Base-by-base conservation (phyloP, 2,888 invertebrate genomes). In the Rotaria magnacalcarata region DNA sequence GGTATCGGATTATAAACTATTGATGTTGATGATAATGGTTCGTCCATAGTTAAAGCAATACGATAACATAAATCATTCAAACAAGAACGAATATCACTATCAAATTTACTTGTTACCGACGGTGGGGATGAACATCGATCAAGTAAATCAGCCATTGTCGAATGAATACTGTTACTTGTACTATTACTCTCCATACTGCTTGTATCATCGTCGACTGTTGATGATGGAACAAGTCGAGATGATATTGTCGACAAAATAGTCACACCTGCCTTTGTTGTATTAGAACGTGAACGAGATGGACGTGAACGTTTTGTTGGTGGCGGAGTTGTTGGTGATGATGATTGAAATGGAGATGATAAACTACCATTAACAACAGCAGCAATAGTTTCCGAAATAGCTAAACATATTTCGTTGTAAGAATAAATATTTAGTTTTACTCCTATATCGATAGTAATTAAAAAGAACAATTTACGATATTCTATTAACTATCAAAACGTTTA, bases 161-260 rank as follows among this genome's bases (percentile, higher is more conserved):
- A 80, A 19, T 80, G 80, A 80, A 80, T 80, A 86, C 74, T 58
- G 84, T 84, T 52, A 50, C 54, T 50, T 54, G 50, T 47, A 84
- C 84, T 52, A 84, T 27, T 50, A 43, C 67, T 85, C n/a, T 85
- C 85, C n/a, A 58, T 84, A 41, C 60, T 85, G 27, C 27, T 85
- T 14, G 54, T 56, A 43, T 47, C 43, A 34, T 67, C 67, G n/a
- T 84, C 60, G 16, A 85, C 60, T 19, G 85, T 84, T 24, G 41
- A 41, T 41, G 56, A 56, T 50, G 84, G 85, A 58, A 85, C 56
- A 34, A 60, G 47, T n/a, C 84, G 84, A 47, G 84, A 24, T 14
- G 84, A 60, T 14, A 84, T 58, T 47, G 84, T 50, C 21, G 84
- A 16, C 34, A 84, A 21, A n/a, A 85, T 19, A 24, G 24, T 84